These are phyloP conservation scores for Hypomecis punctinalis DNA, from an alignment of 2,888 invertebrate species.

Conservation along the genomic window DNA sequence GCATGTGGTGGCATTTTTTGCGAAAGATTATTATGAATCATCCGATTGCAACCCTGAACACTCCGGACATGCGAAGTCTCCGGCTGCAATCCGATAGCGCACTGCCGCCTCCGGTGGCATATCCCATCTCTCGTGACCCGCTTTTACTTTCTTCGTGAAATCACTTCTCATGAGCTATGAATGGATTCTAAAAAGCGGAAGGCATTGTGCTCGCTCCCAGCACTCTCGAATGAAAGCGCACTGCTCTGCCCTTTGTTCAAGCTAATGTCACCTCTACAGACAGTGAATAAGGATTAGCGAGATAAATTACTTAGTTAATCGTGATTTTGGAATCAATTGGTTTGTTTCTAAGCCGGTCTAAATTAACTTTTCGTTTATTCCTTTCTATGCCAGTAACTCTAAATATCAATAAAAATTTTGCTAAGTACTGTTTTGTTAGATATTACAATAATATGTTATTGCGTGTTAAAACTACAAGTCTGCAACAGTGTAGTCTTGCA, in stretches of 20 bases:
- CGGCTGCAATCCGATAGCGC: conserved; percentile 18
- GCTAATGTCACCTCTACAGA: conserved; percentile 15
- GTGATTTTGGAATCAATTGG: conserved; percentile 9
- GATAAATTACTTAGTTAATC: conserved; percentile 18
- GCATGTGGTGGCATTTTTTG: too few species aligned
- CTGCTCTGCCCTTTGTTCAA: conserved; percentile 40
- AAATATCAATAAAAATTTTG: too few species aligned
- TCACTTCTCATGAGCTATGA: conserved; percentile 75
- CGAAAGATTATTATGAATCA: too few species aligned
- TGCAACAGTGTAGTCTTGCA: too few species aligned
- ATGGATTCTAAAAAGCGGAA: conserved; percentile 77
- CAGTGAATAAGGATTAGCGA: conserved; percentile 19
- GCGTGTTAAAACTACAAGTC: too few species aligned
- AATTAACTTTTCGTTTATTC: too few species aligned
- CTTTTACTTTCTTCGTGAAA: conserved; percentile 83
- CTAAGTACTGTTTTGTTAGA: too few species aligned
- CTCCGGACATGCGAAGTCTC: not conserved
- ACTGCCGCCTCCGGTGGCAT: conserved; percentile 18
- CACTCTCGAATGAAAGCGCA: conserved; percentile 66
- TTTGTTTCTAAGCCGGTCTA: not conserved
- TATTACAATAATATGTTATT: too few species aligned
- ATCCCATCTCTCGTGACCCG: conserved; percentile 58
- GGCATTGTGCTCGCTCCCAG: conserved; percentile 74
- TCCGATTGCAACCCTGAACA: too few species aligned
- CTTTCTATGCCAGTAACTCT: too few species aligned